These are phyloP conservation scores for Borostomias antarcticus DNA, from an alignment of 2,797 vertebrate genomes.

Conservation along the genomic window DNA sequence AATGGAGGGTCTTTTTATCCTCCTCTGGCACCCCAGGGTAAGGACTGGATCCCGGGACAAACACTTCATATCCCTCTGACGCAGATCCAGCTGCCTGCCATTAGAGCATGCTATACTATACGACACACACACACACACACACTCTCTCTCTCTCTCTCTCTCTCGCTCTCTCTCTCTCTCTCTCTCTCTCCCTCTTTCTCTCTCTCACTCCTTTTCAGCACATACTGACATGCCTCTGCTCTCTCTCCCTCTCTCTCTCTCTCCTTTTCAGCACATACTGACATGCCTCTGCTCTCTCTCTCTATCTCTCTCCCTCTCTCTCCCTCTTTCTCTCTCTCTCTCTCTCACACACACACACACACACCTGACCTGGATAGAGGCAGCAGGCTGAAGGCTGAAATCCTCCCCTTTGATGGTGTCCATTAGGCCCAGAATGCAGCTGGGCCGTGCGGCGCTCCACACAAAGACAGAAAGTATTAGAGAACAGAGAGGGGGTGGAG, in stretches of 20 bases:
- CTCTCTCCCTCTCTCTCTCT: too few species aligned
- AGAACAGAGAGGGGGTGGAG: conserved; percentile 27
- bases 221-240: conserved; percentile 8
- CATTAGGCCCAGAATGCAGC: conserved; percentile 67
- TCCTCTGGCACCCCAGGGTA: neutral
- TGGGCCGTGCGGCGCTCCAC: conserved; percentile 52
- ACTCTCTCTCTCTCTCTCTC: neutral
- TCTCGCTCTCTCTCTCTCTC: neutral
- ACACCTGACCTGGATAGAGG: conserved; percentile 65
- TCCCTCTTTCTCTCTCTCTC: too few species aligned
- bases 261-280: conserved; percentile 1
- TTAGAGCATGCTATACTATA: neutral
- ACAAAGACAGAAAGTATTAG: conserved; percentile 55
- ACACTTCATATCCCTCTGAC: neutral
- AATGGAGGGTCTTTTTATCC: neutral
- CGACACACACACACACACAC: neutral
- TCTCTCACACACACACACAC: conserved; percentile 36
- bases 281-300: conserved; percentile 5
- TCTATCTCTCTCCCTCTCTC: too few species aligned
- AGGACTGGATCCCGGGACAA: neutral
- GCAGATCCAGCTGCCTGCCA: neutral
- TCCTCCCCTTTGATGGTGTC: conserved; percentile 54
- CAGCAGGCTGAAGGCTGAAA: conserved; percentile 49
- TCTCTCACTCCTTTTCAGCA: too few species aligned
- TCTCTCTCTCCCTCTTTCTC: neutral